Base-by-base conservation (phyloP, 1,140 invertebrate genomes). In the Saccostrea cuccullata region DNA sequence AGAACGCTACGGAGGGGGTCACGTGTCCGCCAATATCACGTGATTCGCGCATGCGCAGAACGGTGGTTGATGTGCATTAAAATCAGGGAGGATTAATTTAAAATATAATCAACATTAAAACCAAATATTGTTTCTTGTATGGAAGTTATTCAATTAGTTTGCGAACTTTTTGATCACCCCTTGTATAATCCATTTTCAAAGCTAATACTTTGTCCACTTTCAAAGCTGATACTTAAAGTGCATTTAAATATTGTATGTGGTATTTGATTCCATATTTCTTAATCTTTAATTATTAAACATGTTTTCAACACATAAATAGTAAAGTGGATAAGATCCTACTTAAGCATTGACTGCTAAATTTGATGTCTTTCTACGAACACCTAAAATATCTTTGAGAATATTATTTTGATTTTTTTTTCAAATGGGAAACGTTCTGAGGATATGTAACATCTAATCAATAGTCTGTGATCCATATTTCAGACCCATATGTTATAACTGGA, bases 281-380 rank as follows among this genome's bases (percentile, higher is more conserved):
- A 73, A 30, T 73, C 67, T 26, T 4, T 73, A 73, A n/a, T 26
- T 30, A 9, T 73, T 26, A 73, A 73, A 73, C 67, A 73, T 73
- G 26, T 73, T 26, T 73, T 73, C 26, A 73, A 36, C 36, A 73
- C 67, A 73, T 73, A 73, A 73, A 73, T 73, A 13, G 67, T 26
- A 30, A 23, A 73, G 23, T 12, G 5, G 58, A 15, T 2, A 60
- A 60, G 58, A 60, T 13, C 58, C 58, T 60, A 12, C 3, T 60
- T 60, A 0, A 60, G 20, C 13, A 17, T 17, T 17, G 20, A 60
- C 58, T 17, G 58, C 58, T 17, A 60, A 20, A 60, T 60, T 60
- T 60, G 58, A 60, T 60, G 58, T 5, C 13, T 60, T 60, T 60
- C 58, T 60, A 13, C 13, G 58, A 13, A 60, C 58, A 15, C 58